Evolutionary conservation across 2,113 vertebrate species (phyloP), one percentile per base, ranked within the genome.

Genomic region (Orcinus orca): DNA sequence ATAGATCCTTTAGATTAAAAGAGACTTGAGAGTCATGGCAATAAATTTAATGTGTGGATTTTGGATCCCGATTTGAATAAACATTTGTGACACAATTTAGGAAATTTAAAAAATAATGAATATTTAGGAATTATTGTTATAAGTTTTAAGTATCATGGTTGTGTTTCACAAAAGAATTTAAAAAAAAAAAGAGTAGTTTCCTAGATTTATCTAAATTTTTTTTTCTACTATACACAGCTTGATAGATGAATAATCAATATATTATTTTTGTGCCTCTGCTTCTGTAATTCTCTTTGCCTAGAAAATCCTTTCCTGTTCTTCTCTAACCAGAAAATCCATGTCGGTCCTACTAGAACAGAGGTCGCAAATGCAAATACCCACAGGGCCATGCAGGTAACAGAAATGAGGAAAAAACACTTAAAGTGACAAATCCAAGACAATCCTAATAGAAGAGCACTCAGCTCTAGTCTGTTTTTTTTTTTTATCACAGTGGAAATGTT

Each of bases 241-340:
- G 92, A 74, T 8, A 70, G 76, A 83, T 15, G 18, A 80, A 63
- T 11, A 50, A 81, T 50, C 26, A 84, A 8, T 25, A 13, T 55
- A 77, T 50, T 81, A 86, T 76, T 67, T 73, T 31, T 81, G 38
- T 88, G 53, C 11, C 62, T 95, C 20, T 89, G 29, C 84, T 87
- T 83, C 79, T 41, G 15, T 1, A 84, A 47, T 84, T 83, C 41
- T 55, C 44, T 95, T 89, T 86, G 68, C 31, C 58, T 77, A 97
- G 71, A 68, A 96, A 95, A 73, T 79, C 11, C 55, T 96, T 84
- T 88, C 31, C 67, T 62, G 9, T 8, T 96, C 62, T 79, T 92
- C 74, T 84, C 65, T 50, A 82, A 73, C 5, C 5, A 81, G 55
- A 95, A 93, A 62, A 58, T 47, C 68, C 58, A 70, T 23, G 60